Evolutionary conservation across 2,888 invertebrate genomes (phyloP), one percentile per base, ranked within the genome.

Genomic region (Eupithecia vulgata): DNA sequence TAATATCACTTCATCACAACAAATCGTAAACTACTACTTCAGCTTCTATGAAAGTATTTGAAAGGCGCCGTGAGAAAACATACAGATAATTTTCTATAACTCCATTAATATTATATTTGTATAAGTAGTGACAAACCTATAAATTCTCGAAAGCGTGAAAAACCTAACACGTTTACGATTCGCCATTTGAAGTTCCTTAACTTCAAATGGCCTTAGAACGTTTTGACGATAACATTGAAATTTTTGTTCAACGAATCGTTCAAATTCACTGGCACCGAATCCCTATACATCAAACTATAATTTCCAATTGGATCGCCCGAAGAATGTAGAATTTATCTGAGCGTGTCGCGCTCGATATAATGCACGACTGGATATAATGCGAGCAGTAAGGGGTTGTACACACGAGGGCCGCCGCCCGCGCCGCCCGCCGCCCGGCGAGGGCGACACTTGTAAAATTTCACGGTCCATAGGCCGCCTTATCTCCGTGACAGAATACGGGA

Each of bases 391-490:
- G 76, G 75, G 71, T 71, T 68, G 35, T 72, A 68, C 71, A 72
- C 73, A 68, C 67, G 74, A 70, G 67, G 74, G 76, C 76, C 83
- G 6, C 6, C 13, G 17, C 6, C 40, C 35, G 40, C 40, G 40
- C 40, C 12, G 12, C 2, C 8, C 12, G 40, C 12, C 40, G 40
- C 12, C 37, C 45, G 45, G 45, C 17, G 17, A 7, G 17, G 80
- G 82, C 85, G 86, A 87, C 90, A 90, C 89, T 90, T 88, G 91
- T 89, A 87, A 88, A 88, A 91, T 91, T 91, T 90, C 90, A 87
- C 89, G 90, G 87, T 84, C 82, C 81, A 86, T 84, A 88, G 86
- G 77, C 71, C 82, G 75, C 80, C 84, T 84, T 89, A 88, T 88
- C 87, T 85, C 79, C 80, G 82, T 78, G 81, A 79, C 81, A 79